Evolutionary conservation across 2,888 invertebrate species (phyloP).

Genomic region (Diarsia brunnea): DNA sequence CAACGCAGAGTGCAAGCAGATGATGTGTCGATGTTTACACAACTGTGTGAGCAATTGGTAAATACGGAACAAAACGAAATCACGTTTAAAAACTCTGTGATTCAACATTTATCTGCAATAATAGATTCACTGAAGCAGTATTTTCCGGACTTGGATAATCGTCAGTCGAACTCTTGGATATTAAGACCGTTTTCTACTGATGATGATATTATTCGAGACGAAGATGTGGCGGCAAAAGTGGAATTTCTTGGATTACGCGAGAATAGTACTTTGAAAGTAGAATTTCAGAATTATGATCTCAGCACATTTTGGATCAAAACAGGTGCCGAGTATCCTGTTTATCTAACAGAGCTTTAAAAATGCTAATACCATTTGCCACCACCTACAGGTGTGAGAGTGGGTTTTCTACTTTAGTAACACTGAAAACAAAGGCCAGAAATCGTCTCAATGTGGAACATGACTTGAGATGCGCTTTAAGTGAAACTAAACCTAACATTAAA

Average conservation of each 20-base stretch:
- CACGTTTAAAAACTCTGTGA: neutral
- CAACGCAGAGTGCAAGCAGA: neutral
- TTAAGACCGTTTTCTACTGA: neutral
- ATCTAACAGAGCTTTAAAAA: neutral
- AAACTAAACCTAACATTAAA: too few species aligned
- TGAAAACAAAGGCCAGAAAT: neutral
- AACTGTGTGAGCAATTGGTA: neutral
- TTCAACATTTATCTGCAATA: neutral
- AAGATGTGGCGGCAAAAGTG: neutral
- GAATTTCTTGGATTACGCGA: neutral
- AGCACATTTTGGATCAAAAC: neutral
- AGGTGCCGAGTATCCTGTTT: neutral
- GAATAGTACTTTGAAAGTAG: neutral
- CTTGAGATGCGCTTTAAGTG: too few species aligned
- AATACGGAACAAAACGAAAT: neutral
- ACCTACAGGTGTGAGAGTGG: neutral
- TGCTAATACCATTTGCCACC: neutral
- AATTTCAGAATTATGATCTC: neutral
- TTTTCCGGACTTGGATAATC: neutral
- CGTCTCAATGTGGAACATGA: too few species aligned
- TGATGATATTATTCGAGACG: neutral
- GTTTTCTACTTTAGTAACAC: too few species aligned
- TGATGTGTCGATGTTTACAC: neutral
- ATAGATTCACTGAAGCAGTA: neutral
- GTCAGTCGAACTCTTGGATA: neutral